These are phyloP conservation scores for Polyergus mexicanus DNA, from an alignment of 1,140 invertebrate genomes.

Conservation along the genomic window DNA sequence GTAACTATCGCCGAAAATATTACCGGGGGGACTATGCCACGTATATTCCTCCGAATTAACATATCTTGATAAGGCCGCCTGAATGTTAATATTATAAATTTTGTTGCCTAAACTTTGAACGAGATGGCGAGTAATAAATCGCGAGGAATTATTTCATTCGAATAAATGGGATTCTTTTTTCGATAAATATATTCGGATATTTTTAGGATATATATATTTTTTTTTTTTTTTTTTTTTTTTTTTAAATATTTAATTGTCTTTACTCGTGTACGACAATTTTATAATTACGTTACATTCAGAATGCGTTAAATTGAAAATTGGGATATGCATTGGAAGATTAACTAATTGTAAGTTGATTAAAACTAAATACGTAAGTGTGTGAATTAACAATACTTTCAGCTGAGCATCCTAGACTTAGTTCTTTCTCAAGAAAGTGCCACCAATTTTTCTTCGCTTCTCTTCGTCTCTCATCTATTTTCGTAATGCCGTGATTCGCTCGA, in stretches of 20 bases:
- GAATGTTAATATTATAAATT: constrained; percentile 62
- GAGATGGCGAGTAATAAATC: constrained; percentile 31
- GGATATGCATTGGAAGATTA: constrained; percentile 5
- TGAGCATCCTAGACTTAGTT: background rate
- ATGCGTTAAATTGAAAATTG: background rate
- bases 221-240: background rate
- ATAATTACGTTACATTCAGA: background rate
- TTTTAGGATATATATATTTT: background rate
- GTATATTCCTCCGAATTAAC: constrained; percentile 66
- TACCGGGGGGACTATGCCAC: constrained; percentile 47
- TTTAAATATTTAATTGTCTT: background rate
- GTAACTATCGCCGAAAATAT: constrained; percentile 60
- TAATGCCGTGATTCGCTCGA: constrained; percentile 26
- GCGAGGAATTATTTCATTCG: constrained; percentile 1
- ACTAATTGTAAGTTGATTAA: background rate
- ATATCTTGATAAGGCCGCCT: constrained; percentile 72
- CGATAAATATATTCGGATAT: background rate
- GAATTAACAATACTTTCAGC: background rate
- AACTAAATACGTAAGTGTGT: background rate
- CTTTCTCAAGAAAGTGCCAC: background rate
- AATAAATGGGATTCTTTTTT: background rate
- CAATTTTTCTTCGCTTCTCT: constrained; percentile 42
- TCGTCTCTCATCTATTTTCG: background rate
- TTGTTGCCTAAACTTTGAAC: constrained; percentile 23
- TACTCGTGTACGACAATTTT: background rate